Evolutionary conservation across 1,140 invertebrate genomes (phyloP), one percentile per base, ranked within the genome.

Genomic region (Zaprionus taronus): DNA sequence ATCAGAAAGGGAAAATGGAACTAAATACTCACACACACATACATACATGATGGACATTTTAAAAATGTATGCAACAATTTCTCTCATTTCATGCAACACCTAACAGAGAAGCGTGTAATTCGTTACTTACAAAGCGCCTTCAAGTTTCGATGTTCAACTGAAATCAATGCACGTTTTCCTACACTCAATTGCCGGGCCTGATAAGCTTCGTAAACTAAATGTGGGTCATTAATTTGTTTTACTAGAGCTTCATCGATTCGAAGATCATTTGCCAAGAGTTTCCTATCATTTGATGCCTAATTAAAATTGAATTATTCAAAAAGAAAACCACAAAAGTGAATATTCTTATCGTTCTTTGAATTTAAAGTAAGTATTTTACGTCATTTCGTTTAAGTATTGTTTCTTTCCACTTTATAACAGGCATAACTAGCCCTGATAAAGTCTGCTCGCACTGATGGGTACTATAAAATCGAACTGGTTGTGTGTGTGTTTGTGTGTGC

Each of bases 151-250:
- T 56, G 60, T 82, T 86, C 67, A 79, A 67, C 65, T 82, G 44
- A 78, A 82, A 85, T 82, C 70, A 64, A 64, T 67, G 84, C 79
- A 85, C 83, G 79, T 79, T 82, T 81, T 72, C 17, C 58, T 61
- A 56, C 53, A 49, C 14, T 36, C 41, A 28, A 34, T 58, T 53
- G 73, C 58, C 80, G 63, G 71, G 77, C 55, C 79, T 76, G 83
- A 84, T 84, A 84, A 84, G 82, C 55, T 6, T 22, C 41, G 34
- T 72, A 53, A 61, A 31, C 64, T 26, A 72, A 86, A 85, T 85
- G 79, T 85, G 82, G 76, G 79, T 79, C 83, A 81, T 81, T 81
- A 84, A 91, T 74, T 38, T 55, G 63, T 72, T 69, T 15, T 41
- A 20, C 4, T 77, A 58, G 60, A 31, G 47, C 61, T 55, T n/a